Evolutionary conservation across 2,888 invertebrate species (phyloP).

Genomic region (Plutella xylostella): DNA sequence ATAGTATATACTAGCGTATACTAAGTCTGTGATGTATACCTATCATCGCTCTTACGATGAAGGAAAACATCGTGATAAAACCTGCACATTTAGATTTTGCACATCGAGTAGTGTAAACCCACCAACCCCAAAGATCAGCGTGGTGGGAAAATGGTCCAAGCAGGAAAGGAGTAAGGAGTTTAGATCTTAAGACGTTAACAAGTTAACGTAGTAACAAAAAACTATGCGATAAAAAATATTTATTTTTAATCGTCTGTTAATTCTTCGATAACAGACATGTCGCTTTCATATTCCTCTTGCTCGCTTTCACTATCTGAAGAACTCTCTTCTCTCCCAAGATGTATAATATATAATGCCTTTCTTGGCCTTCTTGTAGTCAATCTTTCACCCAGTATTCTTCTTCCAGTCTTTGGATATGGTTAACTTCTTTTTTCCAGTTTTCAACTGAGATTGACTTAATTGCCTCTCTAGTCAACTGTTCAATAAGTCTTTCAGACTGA

Average conservation of each 20-base stretch:
- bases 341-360: neutral
- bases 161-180: too few species aligned
- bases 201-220: too few species aligned
- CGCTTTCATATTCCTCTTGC: neutral
- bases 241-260: neutral
- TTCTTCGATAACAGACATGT: neutral
- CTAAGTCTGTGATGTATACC: too few species aligned
- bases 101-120: too few species aligned
- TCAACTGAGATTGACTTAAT: conserved; percentile 7
- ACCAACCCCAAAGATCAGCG: too few species aligned
- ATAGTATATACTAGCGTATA: too few species aligned
- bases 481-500: conserved; percentile 6
- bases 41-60: too few species aligned
- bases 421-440: conserved; percentile 7
- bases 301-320: neutral
- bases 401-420: conserved; percentile 3
- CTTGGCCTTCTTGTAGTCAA: neutral
- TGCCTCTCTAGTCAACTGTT: conserved; percentile 6
- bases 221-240: neutral
- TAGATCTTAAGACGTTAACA: too few species aligned
- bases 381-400: conserved; percentile 6
- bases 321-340: neutral
- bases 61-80: too few species aligned
- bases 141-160: too few species aligned
- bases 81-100: too few species aligned